These are phyloP conservation scores for Pitangus sulphuratus DNA, from an alignment of 2,797 vertebrate species.

Conservation along the genomic window DNA sequence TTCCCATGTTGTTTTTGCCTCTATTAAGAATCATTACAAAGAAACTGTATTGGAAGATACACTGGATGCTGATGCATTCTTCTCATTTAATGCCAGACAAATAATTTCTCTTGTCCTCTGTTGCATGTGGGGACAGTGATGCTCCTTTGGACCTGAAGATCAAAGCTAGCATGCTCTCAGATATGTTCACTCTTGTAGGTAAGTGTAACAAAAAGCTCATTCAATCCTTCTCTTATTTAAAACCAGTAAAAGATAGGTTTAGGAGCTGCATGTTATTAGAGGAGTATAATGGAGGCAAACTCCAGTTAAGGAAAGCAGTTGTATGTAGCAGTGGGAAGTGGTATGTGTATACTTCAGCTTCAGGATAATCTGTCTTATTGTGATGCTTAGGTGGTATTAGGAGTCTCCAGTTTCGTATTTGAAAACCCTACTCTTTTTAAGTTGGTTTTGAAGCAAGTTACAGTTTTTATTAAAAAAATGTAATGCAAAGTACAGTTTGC, in stretches of 20 bases:
- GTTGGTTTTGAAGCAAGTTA: not conserved
- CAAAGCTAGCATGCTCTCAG: conserved; percentile 98
- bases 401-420: not conserved
- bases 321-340: not conserved
- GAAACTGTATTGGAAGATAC: not conserved
- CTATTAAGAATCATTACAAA: not conserved
- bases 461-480: not conserved
- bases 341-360: not conserved
- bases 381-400: not conserved
- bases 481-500: not conserved
- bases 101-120: conserved; percentile 10
- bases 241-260: not conserved
- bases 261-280: not conserved
- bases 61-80: not conserved
- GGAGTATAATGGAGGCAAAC: not conserved
- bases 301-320: not conserved
- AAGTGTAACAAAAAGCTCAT: conserved; percentile 72
- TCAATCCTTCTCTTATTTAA: not conserved
- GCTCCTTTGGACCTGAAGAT: conserved; percentile 97
- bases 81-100: not conserved
- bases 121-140: conserved; percentile 81
- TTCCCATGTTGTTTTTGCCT: not conserved
- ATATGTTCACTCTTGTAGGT: conserved; percentile 99
- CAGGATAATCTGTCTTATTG: not conserved
- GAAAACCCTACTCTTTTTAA: not conserved